Conservation (phyloP, 2,797 vertebrate genomes). For the Propithecus perrieri region DNA sequence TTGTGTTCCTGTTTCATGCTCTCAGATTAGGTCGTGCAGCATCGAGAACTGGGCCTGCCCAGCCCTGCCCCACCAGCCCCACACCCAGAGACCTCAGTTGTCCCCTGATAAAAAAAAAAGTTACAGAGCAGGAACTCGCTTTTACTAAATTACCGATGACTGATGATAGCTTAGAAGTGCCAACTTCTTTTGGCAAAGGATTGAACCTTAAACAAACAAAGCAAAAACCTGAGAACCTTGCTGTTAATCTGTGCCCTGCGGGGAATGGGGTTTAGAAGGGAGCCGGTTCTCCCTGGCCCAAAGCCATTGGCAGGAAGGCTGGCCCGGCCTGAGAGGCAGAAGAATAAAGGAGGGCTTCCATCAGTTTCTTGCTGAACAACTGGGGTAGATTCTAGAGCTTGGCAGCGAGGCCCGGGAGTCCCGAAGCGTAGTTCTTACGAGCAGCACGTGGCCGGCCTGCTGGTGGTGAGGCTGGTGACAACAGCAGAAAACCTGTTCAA, state of each 20-base stretch:
- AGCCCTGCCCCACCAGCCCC: neutral
- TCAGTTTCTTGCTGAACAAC: neutral
- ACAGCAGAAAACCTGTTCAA: neutral
- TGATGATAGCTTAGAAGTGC: neutral
- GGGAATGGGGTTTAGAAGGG: neutral
- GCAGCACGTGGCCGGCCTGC: neutral
- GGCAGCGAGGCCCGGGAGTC: neutral
- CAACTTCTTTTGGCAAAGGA: neutral
- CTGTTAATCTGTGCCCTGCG: neutral
- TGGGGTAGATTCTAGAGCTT: neutral
- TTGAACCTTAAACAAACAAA: constrained; percentile 5
- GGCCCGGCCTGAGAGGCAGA: neutral
- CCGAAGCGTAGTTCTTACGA: neutral
- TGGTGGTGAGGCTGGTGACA: neutral
- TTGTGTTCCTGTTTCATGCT: no score
- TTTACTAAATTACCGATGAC: neutral
- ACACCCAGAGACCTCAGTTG: neutral
- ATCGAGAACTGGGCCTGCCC: neutral
- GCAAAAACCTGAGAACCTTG: neutral
- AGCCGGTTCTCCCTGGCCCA: neutral
- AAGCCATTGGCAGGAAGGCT: neutral
- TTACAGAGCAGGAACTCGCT: neutral
- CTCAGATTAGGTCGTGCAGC: neutral
- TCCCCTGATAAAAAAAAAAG: neutral
- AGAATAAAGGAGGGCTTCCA: neutral